A percentile compares a stretch with the other conserved stretches of the same genome.
Conservation (phyloP, 2,888 invertebrate species). For the Drosophila longiperda region DNA sequence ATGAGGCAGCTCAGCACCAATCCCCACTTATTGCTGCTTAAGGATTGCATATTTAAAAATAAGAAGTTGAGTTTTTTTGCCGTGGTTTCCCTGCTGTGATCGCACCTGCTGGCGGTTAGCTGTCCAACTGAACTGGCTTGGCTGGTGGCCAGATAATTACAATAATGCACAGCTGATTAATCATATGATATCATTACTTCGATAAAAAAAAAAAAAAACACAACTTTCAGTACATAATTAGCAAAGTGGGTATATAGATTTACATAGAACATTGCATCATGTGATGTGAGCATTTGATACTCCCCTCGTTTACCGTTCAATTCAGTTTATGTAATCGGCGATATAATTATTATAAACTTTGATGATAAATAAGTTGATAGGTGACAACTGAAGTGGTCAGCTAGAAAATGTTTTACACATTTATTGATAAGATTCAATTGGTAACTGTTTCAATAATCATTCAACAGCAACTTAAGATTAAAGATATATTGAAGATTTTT, state of each 20-base stretch:
- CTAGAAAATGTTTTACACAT: constrained; percentile 9
- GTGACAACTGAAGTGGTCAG: constrained; percentile 35
- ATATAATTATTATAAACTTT: constrained; percentile 30
- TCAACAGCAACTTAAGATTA: neutral
- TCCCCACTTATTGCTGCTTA: neutral
- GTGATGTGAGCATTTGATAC: constrained; percentile 38
- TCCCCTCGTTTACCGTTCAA: constrained; percentile 8
- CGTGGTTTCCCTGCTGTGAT: constrained; percentile 29
- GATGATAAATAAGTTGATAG: constrained; percentile 29
- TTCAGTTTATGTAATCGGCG: constrained; percentile 23
- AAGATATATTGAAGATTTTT: neutral
- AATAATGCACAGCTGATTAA: constrained; percentile 48
- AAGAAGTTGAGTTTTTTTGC: constrained; percentile 16
- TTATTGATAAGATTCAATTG: constrained; percentile 7
- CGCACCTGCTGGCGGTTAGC: constrained; percentile 25
- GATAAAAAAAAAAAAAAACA: constrained; percentile 21
- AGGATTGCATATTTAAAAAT: constrained; percentile 43
- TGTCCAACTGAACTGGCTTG: constrained; percentile 3
- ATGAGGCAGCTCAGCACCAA: constrained; percentile 30
- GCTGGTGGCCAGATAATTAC: constrained; percentile 18
- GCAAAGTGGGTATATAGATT: constrained; percentile 21
- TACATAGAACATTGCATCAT: constrained; percentile 22
- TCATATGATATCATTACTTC: constrained; percentile 57
- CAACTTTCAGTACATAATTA: neutral
- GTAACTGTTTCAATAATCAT: neutral